A percentile compares a stretch with the other conserved stretches of the same genome.
Evolutionary conservation across 1,140 invertebrate species (phyloP).

Genomic region (Cydia fagiglandana): DNA sequence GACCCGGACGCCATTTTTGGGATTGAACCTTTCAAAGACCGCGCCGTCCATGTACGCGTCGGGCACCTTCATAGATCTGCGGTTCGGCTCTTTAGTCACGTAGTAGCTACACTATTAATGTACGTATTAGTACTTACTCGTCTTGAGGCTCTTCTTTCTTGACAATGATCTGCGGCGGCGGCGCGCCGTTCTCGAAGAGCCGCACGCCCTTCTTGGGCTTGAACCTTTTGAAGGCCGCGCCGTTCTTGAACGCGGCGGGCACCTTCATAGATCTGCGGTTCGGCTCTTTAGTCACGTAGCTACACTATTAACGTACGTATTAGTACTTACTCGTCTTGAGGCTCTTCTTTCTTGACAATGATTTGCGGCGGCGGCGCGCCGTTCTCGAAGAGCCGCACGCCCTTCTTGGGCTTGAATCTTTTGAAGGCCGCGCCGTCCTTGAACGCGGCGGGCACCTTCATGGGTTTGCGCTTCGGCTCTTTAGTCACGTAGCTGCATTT

Average conservation of each 20-base stretch:
- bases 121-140: conserved; percentile 44
- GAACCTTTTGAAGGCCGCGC: conserved; percentile 83
- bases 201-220: conserved; percentile 83
- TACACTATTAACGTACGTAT: too few species aligned
- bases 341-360: conserved; percentile 80
- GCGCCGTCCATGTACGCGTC: too few species aligned
- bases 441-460: conserved; percentile 86
- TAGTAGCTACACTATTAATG: conserved; percentile 89
- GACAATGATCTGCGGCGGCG: conserved; percentile 75
- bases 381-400: conserved; percentile 81
- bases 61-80: conserved; percentile 85
- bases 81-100: conserved; percentile 85
- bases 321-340: conserved; percentile 54
- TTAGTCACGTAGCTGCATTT: conserved; percentile 89
- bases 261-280: conserved; percentile 85
- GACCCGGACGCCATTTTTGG: conserved; percentile 81
- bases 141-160: conserved; percentile 80
- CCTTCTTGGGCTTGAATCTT: conserved; percentile 84
- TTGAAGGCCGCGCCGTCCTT: conserved; percentile 83
- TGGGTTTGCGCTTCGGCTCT: conserved; percentile 86
- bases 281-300: conserved; percentile 86
- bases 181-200: conserved; percentile 80
- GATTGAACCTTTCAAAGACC: conserved; percentile 86
- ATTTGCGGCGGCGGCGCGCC: conserved; percentile 74
- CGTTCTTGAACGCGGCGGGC: too few species aligned